Conservation (phyloP, 2,888 invertebrate genomes). For the Sesamia inferens region DNA sequence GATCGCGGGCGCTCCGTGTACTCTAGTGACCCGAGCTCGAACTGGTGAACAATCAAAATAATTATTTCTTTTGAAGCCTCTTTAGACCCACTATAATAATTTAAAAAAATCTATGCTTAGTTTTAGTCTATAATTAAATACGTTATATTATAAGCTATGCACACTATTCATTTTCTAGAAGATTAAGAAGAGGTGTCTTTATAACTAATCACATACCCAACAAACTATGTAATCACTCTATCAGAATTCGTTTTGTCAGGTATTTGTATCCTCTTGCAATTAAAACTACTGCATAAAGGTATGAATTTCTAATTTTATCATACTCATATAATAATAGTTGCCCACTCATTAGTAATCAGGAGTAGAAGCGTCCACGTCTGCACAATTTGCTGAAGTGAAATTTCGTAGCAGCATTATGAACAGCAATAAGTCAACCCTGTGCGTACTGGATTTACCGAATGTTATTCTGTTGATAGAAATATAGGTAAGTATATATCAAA, state of each 20-base stretch:
- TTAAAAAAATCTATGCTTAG: neutral
- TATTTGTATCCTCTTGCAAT: neutral
- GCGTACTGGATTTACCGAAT: conserved; percentile 32
- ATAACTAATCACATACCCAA: neutral
- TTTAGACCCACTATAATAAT: conserved; percentile 6
- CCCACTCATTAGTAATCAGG: neutral
- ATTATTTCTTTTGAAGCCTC: conserved; percentile 57
- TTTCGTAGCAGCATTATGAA: conserved; percentile 25
- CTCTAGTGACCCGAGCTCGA: conserved; percentile 82
- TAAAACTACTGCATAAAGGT: neutral
- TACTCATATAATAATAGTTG: neutral
- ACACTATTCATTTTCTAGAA: neutral
- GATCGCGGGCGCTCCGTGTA: conserved; percentile 81
- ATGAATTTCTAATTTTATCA: neutral
- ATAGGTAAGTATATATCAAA: conserved; percentile 42
- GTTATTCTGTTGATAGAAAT: conserved; percentile 40
- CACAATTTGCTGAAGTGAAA: conserved; percentile 9
- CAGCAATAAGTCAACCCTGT: conserved; percentile 37
- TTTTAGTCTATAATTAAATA: neutral
- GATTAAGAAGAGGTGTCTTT: neutral
- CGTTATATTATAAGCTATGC: neutral
- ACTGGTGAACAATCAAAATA: conserved; percentile 76
- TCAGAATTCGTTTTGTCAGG: neutral
- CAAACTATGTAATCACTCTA: neutral
- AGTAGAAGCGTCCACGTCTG: conserved; percentile 3